Percentiles rank a stretch among this genome's conserved stretches.
phyloP scores from a whole-genome alignment of 2,113 vertebrate genomes.

The Hiodon alosoides region DNA sequence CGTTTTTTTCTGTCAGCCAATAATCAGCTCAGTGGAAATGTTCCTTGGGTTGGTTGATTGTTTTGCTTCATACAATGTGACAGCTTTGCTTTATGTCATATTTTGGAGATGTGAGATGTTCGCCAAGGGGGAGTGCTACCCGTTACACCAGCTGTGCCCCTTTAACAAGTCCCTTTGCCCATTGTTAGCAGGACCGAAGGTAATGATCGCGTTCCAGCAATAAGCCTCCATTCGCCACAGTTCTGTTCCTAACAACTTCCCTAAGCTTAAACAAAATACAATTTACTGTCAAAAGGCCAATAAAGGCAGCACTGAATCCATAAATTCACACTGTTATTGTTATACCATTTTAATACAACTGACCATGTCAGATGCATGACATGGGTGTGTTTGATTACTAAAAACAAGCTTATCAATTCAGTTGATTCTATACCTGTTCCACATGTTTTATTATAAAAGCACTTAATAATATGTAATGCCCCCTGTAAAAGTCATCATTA shows the following conservation, averaged over 20 bases:
- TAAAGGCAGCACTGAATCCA: no score
- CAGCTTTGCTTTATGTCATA: slow-evolving; percentile 21
- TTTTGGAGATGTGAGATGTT: slow-evolving; percentile 17
- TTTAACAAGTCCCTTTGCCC: slow-evolving; percentile 19
- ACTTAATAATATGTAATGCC: no score
- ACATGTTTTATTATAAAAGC: no score
- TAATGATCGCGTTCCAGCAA: not conserved
- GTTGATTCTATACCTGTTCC: no score
- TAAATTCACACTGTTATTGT: no score
- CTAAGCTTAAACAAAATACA: not conserved
- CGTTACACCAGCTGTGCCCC: slow-evolving; percentile 24
- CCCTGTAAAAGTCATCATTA: no score
- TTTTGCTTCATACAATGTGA: slow-evolving; percentile 29
- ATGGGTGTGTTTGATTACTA: no score
- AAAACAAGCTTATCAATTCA: no score
- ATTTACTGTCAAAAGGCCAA: no score
- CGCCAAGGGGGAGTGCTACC: slow-evolving; percentile 3
- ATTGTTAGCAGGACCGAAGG: slow-evolving; percentile 11
- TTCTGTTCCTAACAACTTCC: not conserved
- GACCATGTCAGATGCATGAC: no score
- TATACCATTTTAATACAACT: no score
- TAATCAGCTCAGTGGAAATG: not conserved
- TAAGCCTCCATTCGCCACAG: not conserved
- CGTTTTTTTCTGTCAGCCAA: not conserved
- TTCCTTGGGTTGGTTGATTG: slow-evolving; percentile 4